Evolutionary conservation across 2,888 invertebrate species (phyloP), one percentile per base, ranked within the genome.

Genomic region (Diogma glabrata): DNA sequence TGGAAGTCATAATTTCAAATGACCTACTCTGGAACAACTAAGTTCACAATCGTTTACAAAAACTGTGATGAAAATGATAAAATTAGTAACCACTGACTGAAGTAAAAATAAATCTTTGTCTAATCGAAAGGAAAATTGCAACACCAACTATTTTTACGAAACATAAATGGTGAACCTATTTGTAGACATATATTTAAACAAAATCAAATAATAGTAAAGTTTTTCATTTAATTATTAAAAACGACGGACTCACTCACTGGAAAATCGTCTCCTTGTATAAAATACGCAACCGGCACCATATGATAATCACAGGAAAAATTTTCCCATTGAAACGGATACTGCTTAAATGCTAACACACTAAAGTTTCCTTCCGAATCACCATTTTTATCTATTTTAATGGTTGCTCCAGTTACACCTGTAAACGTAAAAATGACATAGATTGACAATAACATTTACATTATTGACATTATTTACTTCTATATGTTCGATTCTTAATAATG

Each of bases 361-460:
- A 93, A 97, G 70, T 97, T 97, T 8, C 95, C 96, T 67, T 95
- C 93, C 0, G 95, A 95, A 69, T 97, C 95, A 3, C 95, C 97
- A 60, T 87, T 81, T 59, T 83, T 77, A 73, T 97, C 94, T 58
- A 97, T 77, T 58, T 87, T 87, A 61, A 96, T 92, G 55, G 84
- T 85, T 64, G 93, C 87, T 16, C 97, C 97, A 51, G 92, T 89
- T 61, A 96, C 84, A 79, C 96, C 95, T 95, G 62, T 1, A 60
- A 46, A 26, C 12, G 20, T 23, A 36, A 16, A 33, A 23, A 51
- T 14, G 0, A 14, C 16, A 45, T n/a, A n/a, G n/a, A n/a, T n/a
- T n/a, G n/a, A n/a, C n/a, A n/a, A n/a, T n/a, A n/a, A n/a, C 26
- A 26, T 8, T n/a, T 20, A 20, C 17, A 12, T 8, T 38, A 38